Conservation (phyloP, 2,888 invertebrate genomes). For the Acronicta leporina region DNA sequence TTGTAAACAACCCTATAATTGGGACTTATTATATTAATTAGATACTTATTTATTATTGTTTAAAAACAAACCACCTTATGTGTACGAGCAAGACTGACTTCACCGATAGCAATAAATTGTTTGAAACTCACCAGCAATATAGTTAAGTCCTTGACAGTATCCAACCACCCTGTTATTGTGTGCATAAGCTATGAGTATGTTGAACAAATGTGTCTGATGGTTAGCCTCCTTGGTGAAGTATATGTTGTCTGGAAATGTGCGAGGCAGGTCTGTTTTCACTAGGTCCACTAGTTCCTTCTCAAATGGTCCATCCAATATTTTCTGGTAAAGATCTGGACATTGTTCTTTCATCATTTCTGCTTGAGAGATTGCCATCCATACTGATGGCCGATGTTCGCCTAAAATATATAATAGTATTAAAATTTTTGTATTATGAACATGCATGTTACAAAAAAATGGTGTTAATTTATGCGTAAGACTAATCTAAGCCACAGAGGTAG, state of each 20-base stretch:
- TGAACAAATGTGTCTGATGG: constrained; percentile 93
- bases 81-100: too few relatives aligned
- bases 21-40: too few relatives aligned
- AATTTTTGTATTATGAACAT: too few relatives aligned
- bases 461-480: too few relatives aligned
- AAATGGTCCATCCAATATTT: constrained; percentile 91
- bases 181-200: constrained; percentile 96
- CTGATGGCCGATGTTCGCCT: constrained; percentile 90
- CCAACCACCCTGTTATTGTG: constrained; percentile 96
- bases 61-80: too few relatives aligned
- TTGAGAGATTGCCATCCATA: constrained; percentile 96
- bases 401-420: constrained; percentile 19
- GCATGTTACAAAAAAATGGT: too few relatives aligned
- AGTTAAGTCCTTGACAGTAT: constrained; percentile 98
- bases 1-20: too few relatives aligned
- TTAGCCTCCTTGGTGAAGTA: constrained; percentile 94
- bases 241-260: constrained; percentile 98
- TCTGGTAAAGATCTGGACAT: constrained; percentile 91
- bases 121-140: constrained; percentile 91
- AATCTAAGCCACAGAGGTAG: too few relatives aligned
- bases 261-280: constrained; percentile 96
- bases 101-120: background rate
- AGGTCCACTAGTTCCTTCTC: constrained; percentile 93
- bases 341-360: constrained; percentile 91
- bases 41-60: too few relatives aligned